A percentile compares a stretch with the other conserved stretches of the same genome.
These are phyloP conservation scores for Rhagoletis zephyria DNA, from an alignment of 1,140 invertebrate species.

Conservation along the genomic window DNA sequence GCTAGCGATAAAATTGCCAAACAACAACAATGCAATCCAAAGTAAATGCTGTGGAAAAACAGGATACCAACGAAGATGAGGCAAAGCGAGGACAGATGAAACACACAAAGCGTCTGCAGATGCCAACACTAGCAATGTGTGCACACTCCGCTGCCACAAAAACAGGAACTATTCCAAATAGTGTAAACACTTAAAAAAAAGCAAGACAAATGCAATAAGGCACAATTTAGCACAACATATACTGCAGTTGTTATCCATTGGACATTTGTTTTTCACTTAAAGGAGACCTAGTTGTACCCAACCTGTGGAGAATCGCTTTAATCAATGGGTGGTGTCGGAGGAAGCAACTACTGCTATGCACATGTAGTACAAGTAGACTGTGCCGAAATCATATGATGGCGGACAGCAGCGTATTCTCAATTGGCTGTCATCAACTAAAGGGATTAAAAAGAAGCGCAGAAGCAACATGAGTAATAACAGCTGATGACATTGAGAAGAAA, in stretches of 20 bases:
- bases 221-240: conserved; percentile 42
- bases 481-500: conserved; percentile 23
- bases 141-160: background rate
- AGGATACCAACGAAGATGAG: conserved; percentile 4
- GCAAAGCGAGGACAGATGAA: background rate
- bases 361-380: background rate
- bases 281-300: background rate
- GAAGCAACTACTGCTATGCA: background rate
- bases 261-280: conserved; percentile 24
- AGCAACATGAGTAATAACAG: conserved; percentile 12
- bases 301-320: conserved; percentile 30
- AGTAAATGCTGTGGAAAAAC: background rate
- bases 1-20: conserved; percentile 31
- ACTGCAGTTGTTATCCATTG: conserved; percentile 39
- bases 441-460: background rate
- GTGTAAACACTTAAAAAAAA: background rate
- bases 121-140: conserved; percentile 27
- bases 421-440: conserved; percentile 30
- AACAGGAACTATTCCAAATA: background rate
- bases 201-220: conserved; percentile 20
- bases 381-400: background rate
- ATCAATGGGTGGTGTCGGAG: background rate
- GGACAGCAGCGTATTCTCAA: background rate
- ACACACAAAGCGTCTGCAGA: conserved; percentile 11
- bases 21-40: conserved; percentile 10